Conservation (phyloP, 35 echinoderm and acorn worm genomes). For the Hemicentrotus pulcherrimus region DNA sequence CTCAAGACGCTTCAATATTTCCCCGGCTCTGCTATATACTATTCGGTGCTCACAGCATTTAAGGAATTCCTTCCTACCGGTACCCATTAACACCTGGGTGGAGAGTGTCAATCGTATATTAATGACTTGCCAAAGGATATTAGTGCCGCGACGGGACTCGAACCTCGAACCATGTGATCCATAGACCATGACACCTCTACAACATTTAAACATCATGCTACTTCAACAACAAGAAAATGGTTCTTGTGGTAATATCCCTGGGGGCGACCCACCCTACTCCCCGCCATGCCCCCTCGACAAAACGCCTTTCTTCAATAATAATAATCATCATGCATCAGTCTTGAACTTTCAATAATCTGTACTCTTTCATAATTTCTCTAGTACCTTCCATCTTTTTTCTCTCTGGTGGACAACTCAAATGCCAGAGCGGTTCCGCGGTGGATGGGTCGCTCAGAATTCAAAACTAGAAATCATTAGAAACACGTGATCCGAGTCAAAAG, state of each 20-base stretch:
- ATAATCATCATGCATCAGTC: neutral
- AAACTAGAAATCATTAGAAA: conserved; percentile 8
- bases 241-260: neutral
- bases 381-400: neutral
- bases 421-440: neutral
- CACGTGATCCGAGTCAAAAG: neutral
- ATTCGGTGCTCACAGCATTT: too few relatives aligned
- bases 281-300: neutral
- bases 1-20: too few relatives aligned
- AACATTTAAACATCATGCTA: too few relatives aligned
- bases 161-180: too few relatives aligned
- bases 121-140: too few relatives aligned
- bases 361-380: neutral
- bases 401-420: neutral
- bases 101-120: too few relatives aligned
- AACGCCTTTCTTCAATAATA: neutral
- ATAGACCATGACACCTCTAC: too few relatives aligned
- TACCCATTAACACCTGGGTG: too few relatives aligned
- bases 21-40: too few relatives aligned
- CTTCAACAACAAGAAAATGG: neutral
- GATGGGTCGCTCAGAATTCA: neutral
- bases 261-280: neutral
- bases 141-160: too few relatives aligned
- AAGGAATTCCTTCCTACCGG: too few relatives aligned
- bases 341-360: neutral